Base-by-base conservation (phyloP, 2,113 vertebrate genomes). In the Nettapus auritus region DNA sequence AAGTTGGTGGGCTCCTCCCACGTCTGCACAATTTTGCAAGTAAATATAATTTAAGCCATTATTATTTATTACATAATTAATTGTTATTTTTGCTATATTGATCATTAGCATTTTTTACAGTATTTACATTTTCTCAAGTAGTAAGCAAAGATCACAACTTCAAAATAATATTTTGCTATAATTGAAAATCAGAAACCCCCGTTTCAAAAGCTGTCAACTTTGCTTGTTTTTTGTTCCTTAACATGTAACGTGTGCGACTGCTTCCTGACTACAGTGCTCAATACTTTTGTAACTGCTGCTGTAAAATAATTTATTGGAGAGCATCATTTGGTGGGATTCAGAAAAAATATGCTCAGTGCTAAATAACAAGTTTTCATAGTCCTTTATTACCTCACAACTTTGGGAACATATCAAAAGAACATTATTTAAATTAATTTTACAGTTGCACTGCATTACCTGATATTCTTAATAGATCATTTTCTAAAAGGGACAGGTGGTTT, bases 401-500 rank as follows among this genome's bases (percentile, higher is more conserved):
- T 36, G 68, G 83, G 38, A 82, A 29, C 16, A 1, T 70, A 64
- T n/a, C 70, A 66, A 69, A 71, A 70, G 14, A 18, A 46, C 3
- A 8, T 34, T 60, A 78, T 57, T 87, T 68, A 57, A 6, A 48
- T 88, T 52, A 48, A 60, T 70, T 67, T 83, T 86, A 44, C 52
- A 82, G 40, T 48, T 77, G 36, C 46, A 85, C 31, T 81, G 36
- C 53, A 9, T 74, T 80, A 87, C 64, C 93, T 55, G 40, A 16
- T 62, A 38, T 42, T 71, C 60, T 79, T 60, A 77, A 74, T 2
- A 59, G 86, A 81, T 46, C 6, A 8, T 50, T 91, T 93, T 48
- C 62, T 84, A 73, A 86, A 56, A 18, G 73, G 90, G 80, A 70
- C 70, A 86, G 84, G 62, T 81, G 92, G 67, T 14, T 94, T 85